These are phyloP conservation scores for Balearica regulorum DNA, from an alignment of 2,797 vertebrate genomes.

Conservation along the genomic window DNA sequence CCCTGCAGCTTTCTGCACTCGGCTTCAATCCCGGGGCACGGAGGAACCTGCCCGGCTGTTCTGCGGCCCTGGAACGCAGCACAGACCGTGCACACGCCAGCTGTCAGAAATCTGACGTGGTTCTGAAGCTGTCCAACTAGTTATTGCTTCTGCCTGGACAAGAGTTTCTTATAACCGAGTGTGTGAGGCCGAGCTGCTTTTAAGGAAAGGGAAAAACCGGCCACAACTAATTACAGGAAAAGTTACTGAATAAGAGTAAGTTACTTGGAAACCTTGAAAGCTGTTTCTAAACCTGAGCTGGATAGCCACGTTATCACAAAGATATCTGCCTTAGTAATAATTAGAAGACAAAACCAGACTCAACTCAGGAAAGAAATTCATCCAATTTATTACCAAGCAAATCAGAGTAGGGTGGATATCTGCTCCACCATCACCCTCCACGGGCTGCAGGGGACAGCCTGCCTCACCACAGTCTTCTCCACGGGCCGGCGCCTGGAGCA, in stretches of 20 bases:
- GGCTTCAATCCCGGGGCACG: neutral
- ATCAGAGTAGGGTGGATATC: no score
- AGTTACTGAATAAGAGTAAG: neutral
- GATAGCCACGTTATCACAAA: neutral
- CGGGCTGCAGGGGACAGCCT: no score
- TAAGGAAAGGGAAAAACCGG: neutral
- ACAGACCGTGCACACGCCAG: neutral
- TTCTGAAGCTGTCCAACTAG: neutral
- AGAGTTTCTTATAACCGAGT: neutral
- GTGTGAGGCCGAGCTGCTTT: neutral
- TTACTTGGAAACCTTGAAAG: neutral
- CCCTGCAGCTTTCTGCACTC: neutral
- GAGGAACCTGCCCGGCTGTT: neutral
- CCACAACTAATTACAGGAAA: neutral
- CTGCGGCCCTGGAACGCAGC: neutral
- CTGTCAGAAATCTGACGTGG: neutral
- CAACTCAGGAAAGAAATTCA: no score
- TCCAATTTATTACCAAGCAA: no score
- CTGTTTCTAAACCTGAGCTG: neutral
- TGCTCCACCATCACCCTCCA: no score
- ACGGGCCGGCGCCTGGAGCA: no score
- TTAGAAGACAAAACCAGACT: neutral
- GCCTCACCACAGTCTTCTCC: no score
- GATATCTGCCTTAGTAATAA: neutral
- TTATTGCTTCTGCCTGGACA: neutral